Evolutionary conservation across 23 tunicate genomes (phyloP).

Genomic region (Styela clava): DNA sequence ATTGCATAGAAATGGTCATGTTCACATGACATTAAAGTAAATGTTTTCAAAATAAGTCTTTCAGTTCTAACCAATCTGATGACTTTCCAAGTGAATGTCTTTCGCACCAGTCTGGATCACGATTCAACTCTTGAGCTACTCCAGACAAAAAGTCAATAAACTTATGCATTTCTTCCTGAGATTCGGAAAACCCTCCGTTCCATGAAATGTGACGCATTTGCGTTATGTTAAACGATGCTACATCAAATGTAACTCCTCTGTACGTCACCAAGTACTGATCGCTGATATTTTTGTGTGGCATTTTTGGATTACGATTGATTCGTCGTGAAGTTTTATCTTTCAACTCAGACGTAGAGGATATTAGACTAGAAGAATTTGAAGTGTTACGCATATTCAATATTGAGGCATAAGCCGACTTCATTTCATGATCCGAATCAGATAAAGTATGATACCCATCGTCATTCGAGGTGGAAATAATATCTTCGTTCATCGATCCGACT

Average conservation of each 20-base stretch:
- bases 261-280: slow-evolving; percentile 56
- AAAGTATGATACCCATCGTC: slow-evolving; percentile 75
- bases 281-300: slow-evolving; percentile 7
- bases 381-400: not conserved
- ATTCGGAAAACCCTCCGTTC: slow-evolving; percentile 28
- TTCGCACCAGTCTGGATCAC: slow-evolving; percentile 55
- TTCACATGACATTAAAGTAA: too few species aligned
- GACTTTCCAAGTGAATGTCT: slow-evolving; percentile 44
- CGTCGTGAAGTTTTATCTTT: not conserved
- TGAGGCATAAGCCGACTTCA: not conserved
- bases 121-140: slow-evolving; percentile 18
- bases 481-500: slow-evolving; percentile 12
- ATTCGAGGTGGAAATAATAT: slow-evolving; percentile 1
- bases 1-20: too few species aligned
- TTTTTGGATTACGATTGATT: not conserved
- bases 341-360: not conserved
- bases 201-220: slow-evolving; percentile 60
- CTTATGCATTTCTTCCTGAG: slow-evolving; percentile 47
- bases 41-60: slow-evolving; percentile 11
- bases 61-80: slow-evolving; percentile 60
- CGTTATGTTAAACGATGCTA: slow-evolving; percentile 36
- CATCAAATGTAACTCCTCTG: slow-evolving; percentile 59
- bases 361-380: not conserved
- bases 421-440: slow-evolving; percentile 9
- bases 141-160: slow-evolving; percentile 64